phyloP scores from a whole-genome alignment of 1,140 invertebrate genomes.

The Drosophila oshimai region DNA sequence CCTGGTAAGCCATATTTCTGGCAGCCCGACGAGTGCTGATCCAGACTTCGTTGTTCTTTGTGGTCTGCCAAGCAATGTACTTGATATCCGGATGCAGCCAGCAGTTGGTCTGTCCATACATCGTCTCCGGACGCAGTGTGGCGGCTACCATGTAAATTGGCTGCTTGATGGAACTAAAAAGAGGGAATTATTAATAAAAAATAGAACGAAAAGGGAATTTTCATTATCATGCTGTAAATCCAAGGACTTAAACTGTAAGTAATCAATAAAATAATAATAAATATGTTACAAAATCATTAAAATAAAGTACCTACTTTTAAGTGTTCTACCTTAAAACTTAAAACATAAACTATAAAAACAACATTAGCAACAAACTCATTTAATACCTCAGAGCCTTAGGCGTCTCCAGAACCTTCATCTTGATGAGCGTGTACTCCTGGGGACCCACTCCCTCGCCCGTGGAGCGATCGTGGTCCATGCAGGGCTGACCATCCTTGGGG shows the following conservation, averaged over 20 bases:
- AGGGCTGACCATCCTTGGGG: conserved; percentile 98
- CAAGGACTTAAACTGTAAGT: too few relatives aligned
- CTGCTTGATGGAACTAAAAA: conserved; percentile 47
- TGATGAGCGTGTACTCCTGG: conserved; percentile 99
- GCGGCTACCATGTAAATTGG: conserved; percentile 91
- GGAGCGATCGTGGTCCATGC: conserved; percentile 99
- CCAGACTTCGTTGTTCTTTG: conserved; percentile 90
- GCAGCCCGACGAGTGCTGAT: conserved; percentile 94
- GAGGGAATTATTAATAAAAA: too few relatives aligned
- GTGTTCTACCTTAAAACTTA: too few relatives aligned
- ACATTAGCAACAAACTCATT: too few relatives aligned
- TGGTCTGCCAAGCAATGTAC: conserved; percentile 93
- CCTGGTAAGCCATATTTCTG: conserved; percentile 98
- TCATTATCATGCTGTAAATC: too few relatives aligned
- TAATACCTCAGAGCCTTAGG: conserved; percentile 90
- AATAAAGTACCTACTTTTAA: too few relatives aligned
- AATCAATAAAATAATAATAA: conserved; percentile 2
- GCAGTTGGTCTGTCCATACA: conserved; percentile 99
- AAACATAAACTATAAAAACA: too few relatives aligned
- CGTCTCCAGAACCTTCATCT: conserved; percentile 92
- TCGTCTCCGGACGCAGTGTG: conserved; percentile 99
- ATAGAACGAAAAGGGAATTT: too few relatives aligned
- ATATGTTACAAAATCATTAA: too few relatives aligned
- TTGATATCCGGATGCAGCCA: conserved; percentile 98
- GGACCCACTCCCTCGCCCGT: conserved; percentile 98